phyloP scores from a whole-genome alignment of 2,113 vertebrate genomes.

The Edolisoma coerulescens region DNA sequence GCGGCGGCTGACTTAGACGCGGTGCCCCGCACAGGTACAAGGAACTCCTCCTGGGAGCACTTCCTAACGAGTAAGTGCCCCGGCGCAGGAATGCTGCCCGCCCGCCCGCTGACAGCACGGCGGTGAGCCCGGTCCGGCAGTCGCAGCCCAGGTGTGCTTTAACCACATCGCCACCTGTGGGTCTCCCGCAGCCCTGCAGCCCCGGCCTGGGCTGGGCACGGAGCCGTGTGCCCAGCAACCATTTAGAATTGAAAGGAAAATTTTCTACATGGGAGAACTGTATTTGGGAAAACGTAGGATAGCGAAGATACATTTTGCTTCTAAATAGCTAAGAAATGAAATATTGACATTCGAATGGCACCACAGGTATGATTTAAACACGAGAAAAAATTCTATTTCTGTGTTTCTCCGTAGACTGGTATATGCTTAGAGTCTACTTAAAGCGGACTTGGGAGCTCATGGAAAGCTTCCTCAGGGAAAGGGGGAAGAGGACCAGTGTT shows the following conservation, averaged over 20 bases:
- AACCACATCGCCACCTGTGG: slow-evolving; percentile 80
- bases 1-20: background rate
- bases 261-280: background rate
- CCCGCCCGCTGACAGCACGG: background rate
- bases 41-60: background rate
- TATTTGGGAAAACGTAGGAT: background rate
- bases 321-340: background rate
- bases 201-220: background rate
- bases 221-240: background rate
- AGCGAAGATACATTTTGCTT: background rate
- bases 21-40: background rate
- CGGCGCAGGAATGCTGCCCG: background rate
- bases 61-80: background rate
- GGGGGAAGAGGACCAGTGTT: background rate
- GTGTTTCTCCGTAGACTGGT: background rate
- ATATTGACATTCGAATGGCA: background rate
- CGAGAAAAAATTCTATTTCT: background rate
- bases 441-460: background rate
- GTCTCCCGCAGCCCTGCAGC: slow-evolving; percentile 53
- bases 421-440: background rate
- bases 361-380: background rate
- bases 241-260: background rate
- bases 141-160: slow-evolving; percentile 65
- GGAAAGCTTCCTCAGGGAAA: background rate
- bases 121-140: background rate